Evolutionary conservation across 1,140 invertebrate species (phyloP), one percentile per base, ranked within the genome.

Genomic region (Lordiphosa stackelbergi): DNA sequence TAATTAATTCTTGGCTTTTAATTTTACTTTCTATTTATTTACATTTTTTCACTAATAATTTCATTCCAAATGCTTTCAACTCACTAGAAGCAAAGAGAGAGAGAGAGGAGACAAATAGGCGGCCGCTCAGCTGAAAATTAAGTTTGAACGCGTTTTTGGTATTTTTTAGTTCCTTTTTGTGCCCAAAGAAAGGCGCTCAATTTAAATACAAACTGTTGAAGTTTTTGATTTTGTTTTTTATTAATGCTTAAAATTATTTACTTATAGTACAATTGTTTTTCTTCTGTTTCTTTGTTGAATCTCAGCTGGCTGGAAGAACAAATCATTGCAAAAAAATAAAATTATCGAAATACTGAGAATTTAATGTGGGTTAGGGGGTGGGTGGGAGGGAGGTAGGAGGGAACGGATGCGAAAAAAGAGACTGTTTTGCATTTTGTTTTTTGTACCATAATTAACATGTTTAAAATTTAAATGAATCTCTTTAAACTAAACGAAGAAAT

Each of bases 271-370:
- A 73, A 53, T 55, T 58, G 58, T 79, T 71, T 65, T 60, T 51
- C 19, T 77, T 28, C 43, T 46, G 31, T 46, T 12, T 51, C 72
- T 55, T 73, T 77, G 54, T 79, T 83, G 53, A 81, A 81, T 81
- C 75, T 81, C 77, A 81, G 71, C 71, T 81, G 68, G 71, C 77
- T 81, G 75, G 75, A 81, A 83, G 75, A 81, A 83, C 71, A 68
- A 81, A 72, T 45, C 59, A 79, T 81, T 81, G 66, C 66, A 69
- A 45, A 45, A 31, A 13, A 13, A 46, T 13, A 43, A 53, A 74
- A 68, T 49, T 56, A 56, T 43, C 60, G 11, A 81, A 81, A 79
- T 81, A 81, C 75, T 81, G 75, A 60, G 19, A 24, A 4, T 41
- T 53, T 22, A 53, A 11, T 5, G 10, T 46, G 49, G 11, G n/a